These are phyloP conservation scores for Dromius quadrimaculatus DNA, from an alignment of 2,888 invertebrate species.

Conservation along the genomic window DNA sequence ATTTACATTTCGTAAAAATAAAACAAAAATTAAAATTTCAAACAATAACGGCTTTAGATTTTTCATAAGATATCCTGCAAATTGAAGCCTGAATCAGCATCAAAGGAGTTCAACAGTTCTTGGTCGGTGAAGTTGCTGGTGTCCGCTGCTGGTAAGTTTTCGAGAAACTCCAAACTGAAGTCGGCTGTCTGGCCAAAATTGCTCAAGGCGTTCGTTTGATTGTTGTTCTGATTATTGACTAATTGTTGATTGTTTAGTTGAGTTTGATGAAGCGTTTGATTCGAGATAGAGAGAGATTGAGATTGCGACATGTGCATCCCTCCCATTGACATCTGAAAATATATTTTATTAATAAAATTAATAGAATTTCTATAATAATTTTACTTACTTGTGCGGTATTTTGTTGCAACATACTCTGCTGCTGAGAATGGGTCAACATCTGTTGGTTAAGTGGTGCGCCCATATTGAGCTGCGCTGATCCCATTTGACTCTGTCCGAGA, in stretches of 20 bases:
- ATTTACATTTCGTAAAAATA: constrained; percentile 37
- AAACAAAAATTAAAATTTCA: constrained; percentile 41
- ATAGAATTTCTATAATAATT: not conserved
- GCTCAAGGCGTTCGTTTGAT: constrained; percentile 64
- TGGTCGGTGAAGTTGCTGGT: constrained; percentile 83
- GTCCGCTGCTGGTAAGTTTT: constrained; percentile 83
- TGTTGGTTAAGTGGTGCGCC: constrained; percentile 66
- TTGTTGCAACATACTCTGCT: constrained; percentile 68
- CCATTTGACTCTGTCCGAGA: constrained; percentile 59
- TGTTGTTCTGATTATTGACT: constrained; percentile 60
- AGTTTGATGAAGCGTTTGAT: constrained; percentile 53
- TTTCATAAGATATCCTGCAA: constrained; percentile 61
- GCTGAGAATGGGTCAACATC: constrained; percentile 68
- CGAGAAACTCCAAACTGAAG: constrained; percentile 88
- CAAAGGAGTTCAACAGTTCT: constrained; percentile 86
- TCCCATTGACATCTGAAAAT: constrained; percentile 69
- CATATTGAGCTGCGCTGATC: constrained; percentile 41
- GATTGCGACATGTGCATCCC: constrained; percentile 80
- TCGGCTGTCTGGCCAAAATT: constrained; percentile 70
- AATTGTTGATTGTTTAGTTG: constrained; percentile 60
- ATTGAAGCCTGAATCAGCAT: constrained; percentile 78
- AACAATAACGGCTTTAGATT: constrained; percentile 39
- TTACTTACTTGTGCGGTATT: constrained; percentile 65
- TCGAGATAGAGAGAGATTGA: constrained; percentile 73
- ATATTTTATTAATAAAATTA: not conserved